Conservation (phyloP, 2,113 vertebrate species). For the Otus sunia region DNA sequence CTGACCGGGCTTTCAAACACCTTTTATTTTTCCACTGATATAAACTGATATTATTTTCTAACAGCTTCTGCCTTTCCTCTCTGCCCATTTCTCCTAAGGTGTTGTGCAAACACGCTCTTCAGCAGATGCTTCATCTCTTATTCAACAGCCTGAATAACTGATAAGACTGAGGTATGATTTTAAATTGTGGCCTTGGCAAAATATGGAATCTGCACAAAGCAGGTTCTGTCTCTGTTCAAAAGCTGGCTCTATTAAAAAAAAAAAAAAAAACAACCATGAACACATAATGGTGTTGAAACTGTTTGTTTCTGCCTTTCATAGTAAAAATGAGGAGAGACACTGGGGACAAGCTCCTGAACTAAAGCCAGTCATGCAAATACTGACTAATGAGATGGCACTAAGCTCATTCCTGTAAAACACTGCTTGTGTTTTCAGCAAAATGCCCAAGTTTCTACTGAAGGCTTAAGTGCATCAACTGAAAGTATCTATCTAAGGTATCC, state of each 20-base stretch:
- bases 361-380: neutral
- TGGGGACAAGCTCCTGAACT: neutral
- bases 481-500: neutral
- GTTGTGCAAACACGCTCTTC: neutral
- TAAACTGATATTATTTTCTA: neutral
- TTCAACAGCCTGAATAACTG: neutral
- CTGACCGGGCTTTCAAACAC: neutral
- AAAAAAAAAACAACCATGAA: neutral
- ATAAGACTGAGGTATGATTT: neutral
- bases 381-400: neutral
- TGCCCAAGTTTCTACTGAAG: neutral
- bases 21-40: neutral
- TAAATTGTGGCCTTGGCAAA: neutral
- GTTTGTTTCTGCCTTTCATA: neutral
- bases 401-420: neutral
- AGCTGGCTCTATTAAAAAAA: neutral
- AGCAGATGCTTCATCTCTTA: neutral
- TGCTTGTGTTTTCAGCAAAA: neutral
- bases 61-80: neutral
- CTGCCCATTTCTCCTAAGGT: neutral
- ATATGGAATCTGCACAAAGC: neutral
- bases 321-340: neutral
- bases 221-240: neutral
- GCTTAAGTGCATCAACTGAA: neutral
- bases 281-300: neutral